Conservation (phyloP, 2,888 invertebrate species). For the Megaustenia siamemsis region DNA sequence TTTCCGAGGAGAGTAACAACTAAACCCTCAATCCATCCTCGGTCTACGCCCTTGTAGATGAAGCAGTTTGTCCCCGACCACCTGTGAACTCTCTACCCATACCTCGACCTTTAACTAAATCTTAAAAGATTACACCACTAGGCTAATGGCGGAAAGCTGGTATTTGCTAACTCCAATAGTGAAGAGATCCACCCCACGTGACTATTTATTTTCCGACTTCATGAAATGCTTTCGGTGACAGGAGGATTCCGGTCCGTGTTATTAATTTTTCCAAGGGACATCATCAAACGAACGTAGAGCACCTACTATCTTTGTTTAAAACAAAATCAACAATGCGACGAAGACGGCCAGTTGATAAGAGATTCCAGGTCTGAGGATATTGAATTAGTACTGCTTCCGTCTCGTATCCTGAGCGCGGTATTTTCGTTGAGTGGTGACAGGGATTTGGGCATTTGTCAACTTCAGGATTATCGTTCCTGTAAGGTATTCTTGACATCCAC, state of each 20-base stretch:
- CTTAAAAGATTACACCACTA: not conserved
- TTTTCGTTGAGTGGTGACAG: conserved; percentile 19
- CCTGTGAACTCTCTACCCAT: not conserved
- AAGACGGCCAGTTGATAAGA: conserved; percentile 35
- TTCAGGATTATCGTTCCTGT: conserved; percentile 36
- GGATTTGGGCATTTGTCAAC: conserved; percentile 24
- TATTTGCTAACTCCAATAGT: conserved; percentile 35
- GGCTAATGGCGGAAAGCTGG: not conserved
- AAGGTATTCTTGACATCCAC: not conserved
- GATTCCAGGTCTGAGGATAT: conserved; percentile 23
- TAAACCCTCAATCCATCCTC: too few relatives aligned
- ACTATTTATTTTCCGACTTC: conserved; percentile 33
- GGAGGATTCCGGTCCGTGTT: conserved; percentile 21
- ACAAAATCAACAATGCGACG: conserved; percentile 20
- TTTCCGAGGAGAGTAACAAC: too few relatives aligned
- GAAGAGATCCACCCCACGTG: conserved; percentile 24
- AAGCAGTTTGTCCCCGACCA: not conserved
- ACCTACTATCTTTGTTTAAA: conserved; percentile 45
- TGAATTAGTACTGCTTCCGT: not conserved
- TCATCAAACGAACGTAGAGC: conserved; percentile 32
- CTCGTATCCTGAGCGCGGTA: not conserved
- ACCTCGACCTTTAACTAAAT: not conserved
- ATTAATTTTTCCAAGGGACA: conserved; percentile 42
- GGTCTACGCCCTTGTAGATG: too few relatives aligned
- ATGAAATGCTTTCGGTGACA: conserved; percentile 28